Evolutionary conservation across 2,797 vertebrate species (phyloP).

Genomic region (Anableps anableps): DNA sequence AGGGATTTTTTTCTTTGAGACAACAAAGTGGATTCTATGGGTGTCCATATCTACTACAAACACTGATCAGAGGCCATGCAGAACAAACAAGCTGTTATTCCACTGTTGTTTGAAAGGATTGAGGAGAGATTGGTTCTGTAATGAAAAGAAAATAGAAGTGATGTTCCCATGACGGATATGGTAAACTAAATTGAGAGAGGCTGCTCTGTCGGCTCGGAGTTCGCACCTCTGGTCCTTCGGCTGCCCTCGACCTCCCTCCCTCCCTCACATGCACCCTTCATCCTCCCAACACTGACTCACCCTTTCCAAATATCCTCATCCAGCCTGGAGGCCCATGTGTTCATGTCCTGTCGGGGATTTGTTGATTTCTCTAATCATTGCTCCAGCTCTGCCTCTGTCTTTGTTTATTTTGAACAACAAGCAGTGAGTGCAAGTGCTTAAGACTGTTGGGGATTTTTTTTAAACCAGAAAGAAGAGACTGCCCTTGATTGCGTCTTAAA

Average conservation of each 20-base stretch:
- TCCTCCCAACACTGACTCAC: conserved; percentile 76
- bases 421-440: conserved; percentile 73
- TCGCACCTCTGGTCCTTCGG: conserved; percentile 79
- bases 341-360: conserved; percentile 83
- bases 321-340: conserved; percentile 77
- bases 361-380: conserved; percentile 84
- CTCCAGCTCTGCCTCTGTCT: conserved; percentile 72
- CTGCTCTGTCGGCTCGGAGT: conserved; percentile 66
- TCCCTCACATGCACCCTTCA: conserved; percentile 41
- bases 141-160: conserved; percentile 86
- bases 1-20: conserved; percentile 31
- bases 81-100: conserved; percentile 83
- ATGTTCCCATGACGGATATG: conserved; percentile 84
- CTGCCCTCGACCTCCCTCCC: conserved; percentile 10
- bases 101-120: conserved; percentile 81
- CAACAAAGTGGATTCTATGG: conserved; percentile 52
- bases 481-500: conserved; percentile 74
- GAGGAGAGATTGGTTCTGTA: conserved; percentile 77
- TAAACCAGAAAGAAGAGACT: conserved; percentile 67
- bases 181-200: conserved; percentile 73
- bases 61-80: conserved; percentile 71
- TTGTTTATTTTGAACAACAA: conserved; percentile 81
- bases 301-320: conserved; percentile 82
- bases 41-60: conserved; percentile 43
- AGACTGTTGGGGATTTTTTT: conserved; percentile 44